Base-by-base conservation (phyloP, 2,888 invertebrate genomes). In the Papilio gigon region DNA sequence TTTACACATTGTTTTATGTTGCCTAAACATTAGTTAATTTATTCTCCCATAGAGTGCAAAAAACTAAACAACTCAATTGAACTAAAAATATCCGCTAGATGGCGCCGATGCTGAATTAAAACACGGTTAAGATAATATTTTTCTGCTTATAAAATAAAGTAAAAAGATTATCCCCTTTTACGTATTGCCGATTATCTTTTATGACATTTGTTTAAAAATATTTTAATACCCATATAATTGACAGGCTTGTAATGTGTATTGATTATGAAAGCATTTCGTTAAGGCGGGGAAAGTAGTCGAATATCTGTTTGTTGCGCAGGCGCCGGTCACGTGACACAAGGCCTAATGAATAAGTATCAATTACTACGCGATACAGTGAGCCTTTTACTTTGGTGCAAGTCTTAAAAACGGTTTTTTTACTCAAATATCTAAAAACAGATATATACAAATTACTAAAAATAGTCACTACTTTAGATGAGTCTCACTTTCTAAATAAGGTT, bases 271-370 rank as follows among this genome's bases (percentile, higher is more conserved):
- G 6, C 27, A 33, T 59, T 66, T 2, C 33, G 20, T 33, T 27
- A 30, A 17, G 22, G 60, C 50, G 69, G 72, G 53, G 75, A 75
- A 75, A 75, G 75, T 76, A 65, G 56, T 30, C 64, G 53, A 68
- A 59, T 65, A 67, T 73, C 40, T 27, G 74, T 77, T 80, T 80
- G 77, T 78, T 75, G 71, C 76, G 79, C 76, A 68, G 74, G 63
- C 47, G 33, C 27, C 53, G 14, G 27, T 37, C 68, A 64, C 71
- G 77, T 77, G 72, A 27, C 27, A 68, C 76, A 67, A 78, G 75
- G 73, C 60, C 53, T 66, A 71, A 78, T 79, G 76, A 80, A 85
- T 86, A 84, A 84, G 84, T 84, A 85, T 83, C 81, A 80, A 80
- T 84, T 84, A 84, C 77, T 71, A 80, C 81, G 76, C 77, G 40